A percentile compares a stretch with the other conserved stretches of the same genome.
phyloP scores from a whole-genome alignment of 2,797 vertebrate genomes.

The Acanthiza pusilla region DNA sequence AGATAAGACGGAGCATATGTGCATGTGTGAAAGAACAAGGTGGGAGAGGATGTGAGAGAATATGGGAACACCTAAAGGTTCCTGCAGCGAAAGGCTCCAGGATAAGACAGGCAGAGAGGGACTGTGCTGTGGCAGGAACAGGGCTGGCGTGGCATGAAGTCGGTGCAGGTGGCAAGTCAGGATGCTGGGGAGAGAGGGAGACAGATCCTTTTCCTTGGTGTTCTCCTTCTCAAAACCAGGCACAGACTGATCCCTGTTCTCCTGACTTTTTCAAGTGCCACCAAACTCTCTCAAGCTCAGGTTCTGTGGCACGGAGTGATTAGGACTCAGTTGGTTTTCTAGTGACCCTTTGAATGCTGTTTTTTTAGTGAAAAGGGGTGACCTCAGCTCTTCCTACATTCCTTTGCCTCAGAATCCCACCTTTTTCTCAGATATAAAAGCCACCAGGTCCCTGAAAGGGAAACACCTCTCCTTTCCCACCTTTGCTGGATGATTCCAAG shows the following conservation, averaged over 20 bases:
- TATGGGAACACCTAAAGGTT: not conserved
- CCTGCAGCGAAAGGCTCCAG: not conserved
- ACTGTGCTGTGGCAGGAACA: not conserved
- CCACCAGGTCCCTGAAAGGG: not conserved
- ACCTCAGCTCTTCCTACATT: not conserved
- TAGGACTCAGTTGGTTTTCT: not conserved
- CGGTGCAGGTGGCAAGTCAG: not conserved
- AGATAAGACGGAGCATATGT: constrained; percentile 27
- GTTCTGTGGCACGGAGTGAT: not conserved
- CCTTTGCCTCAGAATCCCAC: not conserved
- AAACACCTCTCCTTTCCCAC: not conserved
- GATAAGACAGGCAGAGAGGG: not conserved
- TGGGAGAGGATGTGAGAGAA: constrained; percentile 30
- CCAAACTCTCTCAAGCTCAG: not conserved
- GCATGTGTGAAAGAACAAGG: constrained; percentile 52
- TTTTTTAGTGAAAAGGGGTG: not conserved
- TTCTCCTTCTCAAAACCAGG: not conserved
- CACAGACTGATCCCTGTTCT: not conserved
- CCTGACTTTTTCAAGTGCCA: not conserved
- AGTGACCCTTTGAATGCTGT: not conserved
- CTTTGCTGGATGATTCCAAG: not conserved
- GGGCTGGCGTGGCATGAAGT: not conserved
- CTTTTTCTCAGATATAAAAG: not conserved
- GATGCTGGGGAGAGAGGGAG: not conserved
- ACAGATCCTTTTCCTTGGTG: not conserved